Evolutionary conservation across 2,797 vertebrate species (phyloP), one percentile per base, ranked within the genome.

Genomic region (Toxotes lorentzi): DNA sequence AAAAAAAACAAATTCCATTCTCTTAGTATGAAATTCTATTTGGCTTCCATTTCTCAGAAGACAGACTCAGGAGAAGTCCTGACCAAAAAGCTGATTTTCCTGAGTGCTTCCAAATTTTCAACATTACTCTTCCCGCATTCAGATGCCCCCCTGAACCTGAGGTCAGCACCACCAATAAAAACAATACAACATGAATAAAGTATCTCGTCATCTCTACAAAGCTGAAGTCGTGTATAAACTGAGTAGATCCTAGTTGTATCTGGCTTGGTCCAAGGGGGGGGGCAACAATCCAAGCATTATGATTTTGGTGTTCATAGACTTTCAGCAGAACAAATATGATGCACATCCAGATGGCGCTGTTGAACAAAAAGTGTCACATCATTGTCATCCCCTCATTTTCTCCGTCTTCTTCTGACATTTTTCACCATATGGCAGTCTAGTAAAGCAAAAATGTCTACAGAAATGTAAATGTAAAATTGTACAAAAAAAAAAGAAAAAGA

Each of bases 371-470:
- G n/a, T 78, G 63, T 35, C 23, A 17, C 1, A 4, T 68, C 19
- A 76, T 54, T 53, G 8, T 51, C 35, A 59, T 40, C 23, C 11
- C 2, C 24, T 68, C 14, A 14, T 40, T 62, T 27, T 38, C 53
- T 27, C 10, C 6, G 8, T 32, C 30, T 23, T 67, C 53, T 10
- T 43, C 54, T 54, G 48, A 63, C 59, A 56, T 38, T 70, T 21
- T 73, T 84, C 23, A 54, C 27, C 45, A 45, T 63, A 81, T 83
- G 65, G 78, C 69, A 79, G 70, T 78, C 72, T 73, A 70, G 40
- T 47, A 24, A 80, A 81, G 53, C 69, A 78, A 67, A 84, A 51
- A 19, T 53, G 38, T 76, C 51, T 61, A 57, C 35, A 73, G 30
- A 71, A 79, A 79, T 41, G n/a, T n/a, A n/a, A n/a, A 24, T 68